Conservation (phyloP, 2,888 invertebrate genomes). For the Coenonympha arcania region DNA sequence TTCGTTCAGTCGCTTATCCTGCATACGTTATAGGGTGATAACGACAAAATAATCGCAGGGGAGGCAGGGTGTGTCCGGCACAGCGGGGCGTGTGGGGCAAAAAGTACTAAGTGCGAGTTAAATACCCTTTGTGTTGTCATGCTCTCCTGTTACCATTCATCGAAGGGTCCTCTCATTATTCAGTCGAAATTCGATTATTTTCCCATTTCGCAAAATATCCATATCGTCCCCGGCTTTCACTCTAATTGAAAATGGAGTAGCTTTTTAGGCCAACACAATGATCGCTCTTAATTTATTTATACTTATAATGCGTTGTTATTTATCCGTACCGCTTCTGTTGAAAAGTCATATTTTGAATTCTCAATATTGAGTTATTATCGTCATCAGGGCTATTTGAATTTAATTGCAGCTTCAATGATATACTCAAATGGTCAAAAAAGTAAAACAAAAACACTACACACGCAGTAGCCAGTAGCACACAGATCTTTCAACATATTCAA, state of each 20-base stretch:
- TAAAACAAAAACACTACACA: too few species aligned
- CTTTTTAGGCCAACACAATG: conserved; percentile 50
- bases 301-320: conserved; percentile 20
- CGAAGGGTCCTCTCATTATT: conserved; percentile 70
- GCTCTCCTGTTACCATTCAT: conserved; percentile 62
- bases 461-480: too few species aligned
- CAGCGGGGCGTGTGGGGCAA: conserved; percentile 55
- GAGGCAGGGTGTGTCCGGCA: conserved; percentile 38
- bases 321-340: too few species aligned
- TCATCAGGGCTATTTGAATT: too few species aligned
- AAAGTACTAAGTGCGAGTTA: conserved; percentile 73
- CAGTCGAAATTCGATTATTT: conserved; percentile 73
- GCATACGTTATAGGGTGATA: conserved; percentile 71
- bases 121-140: conserved; percentile 70
- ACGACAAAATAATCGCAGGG: conserved; percentile 64
- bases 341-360: too few species aligned
- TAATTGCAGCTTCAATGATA: too few species aligned
- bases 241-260: conserved; percentile 67
- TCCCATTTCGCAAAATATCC: conserved; percentile 73
- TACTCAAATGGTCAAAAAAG: too few species aligned
- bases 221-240: conserved; percentile 69
- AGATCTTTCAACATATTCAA: too few species aligned
- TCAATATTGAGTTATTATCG: too few species aligned
- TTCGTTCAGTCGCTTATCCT: conserved; percentile 58
- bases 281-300: conserved; percentile 55